A percentile compares a stretch with the other conserved stretches of the same genome.
Evolutionary conservation across 2,113 vertebrate species (phyloP).

Genomic region (Catharus fuscescens): DNA sequence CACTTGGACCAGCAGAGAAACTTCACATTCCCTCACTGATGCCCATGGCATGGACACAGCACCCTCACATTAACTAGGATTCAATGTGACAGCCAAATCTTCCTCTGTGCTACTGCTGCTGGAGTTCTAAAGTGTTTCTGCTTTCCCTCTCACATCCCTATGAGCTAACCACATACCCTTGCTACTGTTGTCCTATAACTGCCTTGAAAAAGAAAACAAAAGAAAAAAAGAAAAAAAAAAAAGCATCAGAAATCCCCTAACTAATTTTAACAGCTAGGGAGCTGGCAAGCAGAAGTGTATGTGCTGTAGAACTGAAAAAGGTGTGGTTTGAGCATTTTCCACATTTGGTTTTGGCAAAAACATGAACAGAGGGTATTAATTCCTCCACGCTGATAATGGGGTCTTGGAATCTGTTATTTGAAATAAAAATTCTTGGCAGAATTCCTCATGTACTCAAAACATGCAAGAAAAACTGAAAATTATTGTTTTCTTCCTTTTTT

Average conservation of each 20-base stretch:
- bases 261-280: slow-evolving; percentile 69
- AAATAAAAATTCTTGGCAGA: slow-evolving; percentile 38
- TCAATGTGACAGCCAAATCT: not conserved
- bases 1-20: not conserved
- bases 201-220: slow-evolving; percentile 36
- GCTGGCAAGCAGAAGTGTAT: slow-evolving; percentile 45
- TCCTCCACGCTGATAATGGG: slow-evolving; percentile 2
- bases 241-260: slow-evolving; percentile 60
- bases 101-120: not conserved
- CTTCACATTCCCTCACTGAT: not conserved
- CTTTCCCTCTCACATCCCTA: slow-evolving; percentile 69
- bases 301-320: slow-evolving; percentile 10
- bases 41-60: rapidly evolving
- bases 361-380: slow-evolving; percentile 51
- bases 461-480: not conserved
- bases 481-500: not conserved
- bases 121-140: slow-evolving; percentile 41
- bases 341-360: slow-evolving; percentile 52
- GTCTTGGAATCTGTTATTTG: slow-evolving; percentile 21
- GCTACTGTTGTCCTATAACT: slow-evolving; percentile 16
- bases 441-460: not conserved
- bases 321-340: slow-evolving; percentile 46
- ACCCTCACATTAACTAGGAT: not conserved
- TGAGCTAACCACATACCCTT: slow-evolving; percentile 50
- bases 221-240: not conserved